These are phyloP conservation scores for Amphiduros pacificus DNA, from an alignment of 2,888 invertebrate species.

Conservation along the genomic window DNA sequence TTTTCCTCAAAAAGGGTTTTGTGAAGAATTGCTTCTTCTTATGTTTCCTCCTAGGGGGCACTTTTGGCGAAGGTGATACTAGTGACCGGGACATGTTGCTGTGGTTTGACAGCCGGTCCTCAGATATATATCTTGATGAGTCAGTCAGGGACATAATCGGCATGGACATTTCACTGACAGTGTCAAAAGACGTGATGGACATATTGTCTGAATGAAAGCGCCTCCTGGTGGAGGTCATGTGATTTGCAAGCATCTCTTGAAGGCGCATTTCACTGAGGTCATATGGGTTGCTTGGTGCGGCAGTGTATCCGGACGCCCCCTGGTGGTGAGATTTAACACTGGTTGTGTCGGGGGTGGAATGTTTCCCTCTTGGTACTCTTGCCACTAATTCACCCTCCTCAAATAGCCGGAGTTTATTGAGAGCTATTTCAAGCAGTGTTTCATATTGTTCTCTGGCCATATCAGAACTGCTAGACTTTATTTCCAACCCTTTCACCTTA, in stretches of 20 bases:
- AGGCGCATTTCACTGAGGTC: neutral
- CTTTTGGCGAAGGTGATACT: constrained; percentile 4
- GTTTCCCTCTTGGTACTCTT: neutral
- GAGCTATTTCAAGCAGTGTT: constrained; percentile 7
- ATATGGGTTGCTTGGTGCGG: too few relatives aligned
- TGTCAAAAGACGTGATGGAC: constrained; percentile 15
- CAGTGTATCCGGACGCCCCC: too few relatives aligned
- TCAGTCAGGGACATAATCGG: neutral
- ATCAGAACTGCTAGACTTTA: constrained; percentile 1
- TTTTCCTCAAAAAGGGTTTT: constrained; percentile 13
- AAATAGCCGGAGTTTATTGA: constrained; percentile 10
- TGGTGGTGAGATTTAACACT: too few relatives aligned
- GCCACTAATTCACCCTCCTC: constrained; percentile 10
- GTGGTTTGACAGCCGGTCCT: neutral
- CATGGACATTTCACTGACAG: constrained; percentile 9
- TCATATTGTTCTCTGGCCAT: constrained; percentile 11
- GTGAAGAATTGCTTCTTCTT: constrained; percentile 17
- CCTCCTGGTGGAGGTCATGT: neutral
- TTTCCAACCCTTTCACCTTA: constrained; percentile 1
- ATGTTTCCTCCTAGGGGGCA: constrained; percentile 3
- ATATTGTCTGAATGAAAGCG: neutral
- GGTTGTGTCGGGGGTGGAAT: neutral
- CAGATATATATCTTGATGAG: constrained; percentile 1
- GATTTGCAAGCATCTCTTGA: neutral
- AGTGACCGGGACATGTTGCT: neutral